Conservation (phyloP, 2,888 invertebrate species). For the Hesperia comma region DNA sequence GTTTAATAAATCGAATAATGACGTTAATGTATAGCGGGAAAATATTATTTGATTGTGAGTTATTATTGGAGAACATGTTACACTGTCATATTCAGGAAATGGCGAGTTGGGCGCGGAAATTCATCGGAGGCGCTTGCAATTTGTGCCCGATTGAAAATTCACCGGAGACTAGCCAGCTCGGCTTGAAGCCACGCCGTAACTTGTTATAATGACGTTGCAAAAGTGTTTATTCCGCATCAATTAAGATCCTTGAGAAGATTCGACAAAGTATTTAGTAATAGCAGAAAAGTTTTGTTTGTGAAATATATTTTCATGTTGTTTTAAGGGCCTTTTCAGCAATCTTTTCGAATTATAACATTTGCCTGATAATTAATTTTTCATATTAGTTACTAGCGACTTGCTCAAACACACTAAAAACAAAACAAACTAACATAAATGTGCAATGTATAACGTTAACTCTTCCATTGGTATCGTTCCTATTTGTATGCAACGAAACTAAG, state of each 20-base stretch:
- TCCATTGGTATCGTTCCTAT: too few species aligned
- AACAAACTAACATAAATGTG: too few species aligned
- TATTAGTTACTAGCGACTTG: too few species aligned
- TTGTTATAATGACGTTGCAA: slow-evolving; percentile 35
- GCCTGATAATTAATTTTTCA: too few species aligned
- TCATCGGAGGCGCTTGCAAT: slow-evolving; percentile 66
- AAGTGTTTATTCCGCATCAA: slow-evolving; percentile 12
- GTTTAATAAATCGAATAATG: slow-evolving; percentile 22
- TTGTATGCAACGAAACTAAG: too few species aligned
- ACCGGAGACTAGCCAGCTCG: slow-evolving; percentile 59
- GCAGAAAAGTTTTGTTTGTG: too few species aligned
- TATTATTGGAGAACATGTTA: slow-evolving; percentile 39
- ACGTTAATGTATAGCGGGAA: slow-evolving; percentile 15
- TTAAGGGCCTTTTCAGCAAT: too few species aligned
- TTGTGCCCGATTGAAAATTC: slow-evolving; percentile 66
- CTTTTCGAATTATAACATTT: too few species aligned
- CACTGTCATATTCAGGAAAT: slow-evolving; percentile 70
- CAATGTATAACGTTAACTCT: too few species aligned
- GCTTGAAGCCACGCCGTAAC: slow-evolving; percentile 28
- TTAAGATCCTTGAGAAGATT: not conserved
- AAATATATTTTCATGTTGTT: too few species aligned
- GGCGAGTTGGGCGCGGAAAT: slow-evolving; percentile 69
- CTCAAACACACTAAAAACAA: too few species aligned
- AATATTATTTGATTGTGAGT: slow-evolving; percentile 31
- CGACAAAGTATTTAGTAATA: too few species aligned